Evolutionary conservation across 2,797 vertebrate genomes (phyloP), one percentile per base, ranked within the genome.

Genomic region (Sebastes diploproa): DNA sequence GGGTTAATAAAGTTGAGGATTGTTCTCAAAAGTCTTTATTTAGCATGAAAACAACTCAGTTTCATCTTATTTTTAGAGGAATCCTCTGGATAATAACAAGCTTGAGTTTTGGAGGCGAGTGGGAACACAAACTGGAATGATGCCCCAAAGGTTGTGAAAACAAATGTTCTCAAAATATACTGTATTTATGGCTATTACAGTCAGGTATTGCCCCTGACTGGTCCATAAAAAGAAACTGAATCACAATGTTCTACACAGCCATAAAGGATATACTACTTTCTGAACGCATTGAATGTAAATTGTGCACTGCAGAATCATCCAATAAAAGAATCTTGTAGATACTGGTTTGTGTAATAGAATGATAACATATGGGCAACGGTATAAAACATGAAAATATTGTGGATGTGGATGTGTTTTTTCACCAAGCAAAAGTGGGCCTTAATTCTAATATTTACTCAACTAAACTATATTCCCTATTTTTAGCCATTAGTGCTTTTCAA

Each of bases 121-220:
- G 18, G 50, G 50, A 52, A 52, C 18, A 52, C 50, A 52, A 52
- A 42, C 16, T 71, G 66, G 32, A 75, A 65, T 60, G 65, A 63
- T 76, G 52, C 30, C 59, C 64, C 29, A 59, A 52, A 77, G 69
- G 59, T 54, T 69, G 16, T 36, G 62, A 62, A 72, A 75, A 75
- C 46, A 75, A 80, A 76, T 71, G 50, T 63, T 78, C 65, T 74
- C 12, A 62, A 72, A 75, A 56, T 76, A 52, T 52, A 22, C 50
- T 52, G 50, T 52, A 52, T n/a, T n/a, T 52, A 52, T n/a, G 50
- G 20, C 50, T 52, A n/a, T 52, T 52, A n/a, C 50, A 52, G 18
- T n/a, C 50, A 52, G 20, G 20, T 52, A 52, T 52, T 52, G 50
- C 18, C 50, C 20, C 20, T 52, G 50, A 52, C 50, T 52, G 50